phyloP scores from a whole-genome alignment of 2,797 vertebrate genomes.

The Cottoperca gobio region DNA sequence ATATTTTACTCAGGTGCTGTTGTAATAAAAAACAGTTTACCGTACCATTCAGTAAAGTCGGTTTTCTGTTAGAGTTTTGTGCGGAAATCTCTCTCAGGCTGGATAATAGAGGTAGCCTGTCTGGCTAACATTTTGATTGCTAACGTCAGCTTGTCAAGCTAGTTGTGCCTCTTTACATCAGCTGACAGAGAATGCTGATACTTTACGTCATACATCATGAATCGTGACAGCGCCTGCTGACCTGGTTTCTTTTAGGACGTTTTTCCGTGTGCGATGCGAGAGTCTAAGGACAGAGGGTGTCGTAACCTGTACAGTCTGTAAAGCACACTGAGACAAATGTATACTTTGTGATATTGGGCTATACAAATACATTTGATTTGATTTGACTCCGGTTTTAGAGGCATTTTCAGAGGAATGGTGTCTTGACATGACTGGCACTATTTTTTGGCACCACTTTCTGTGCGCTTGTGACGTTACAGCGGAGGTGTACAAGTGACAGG shows the following conservation, averaged over 20 bases:
- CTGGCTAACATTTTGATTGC: constrained; percentile 59
- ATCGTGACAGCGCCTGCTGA: too few species aligned
- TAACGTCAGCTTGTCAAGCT: constrained; percentile 51
- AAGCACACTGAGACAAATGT: too few species aligned
- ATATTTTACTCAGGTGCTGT: fast-evolving
- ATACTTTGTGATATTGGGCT: too few species aligned
- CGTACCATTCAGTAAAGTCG: background rate
- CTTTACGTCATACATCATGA: too few species aligned
- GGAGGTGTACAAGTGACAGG: background rate
- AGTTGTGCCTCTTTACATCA: constrained; percentile 26
- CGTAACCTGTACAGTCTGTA: too few species aligned
- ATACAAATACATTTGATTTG: too few species aligned
- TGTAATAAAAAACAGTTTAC: background rate
- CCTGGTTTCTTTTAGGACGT: too few species aligned
- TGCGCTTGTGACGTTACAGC: background rate
- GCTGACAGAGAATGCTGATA: background rate
- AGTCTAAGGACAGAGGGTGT: too few species aligned
- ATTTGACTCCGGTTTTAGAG: background rate
- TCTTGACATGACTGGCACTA: background rate
- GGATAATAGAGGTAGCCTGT: background rate
- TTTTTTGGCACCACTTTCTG: background rate
- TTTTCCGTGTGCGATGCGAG: too few species aligned
- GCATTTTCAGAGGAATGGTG: background rate
- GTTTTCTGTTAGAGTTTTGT: background rate
- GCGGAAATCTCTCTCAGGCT: background rate